These are phyloP conservation scores for Dicaeum eximium DNA, from an alignment of 2,113 vertebrate genomes.

Conservation along the genomic window DNA sequence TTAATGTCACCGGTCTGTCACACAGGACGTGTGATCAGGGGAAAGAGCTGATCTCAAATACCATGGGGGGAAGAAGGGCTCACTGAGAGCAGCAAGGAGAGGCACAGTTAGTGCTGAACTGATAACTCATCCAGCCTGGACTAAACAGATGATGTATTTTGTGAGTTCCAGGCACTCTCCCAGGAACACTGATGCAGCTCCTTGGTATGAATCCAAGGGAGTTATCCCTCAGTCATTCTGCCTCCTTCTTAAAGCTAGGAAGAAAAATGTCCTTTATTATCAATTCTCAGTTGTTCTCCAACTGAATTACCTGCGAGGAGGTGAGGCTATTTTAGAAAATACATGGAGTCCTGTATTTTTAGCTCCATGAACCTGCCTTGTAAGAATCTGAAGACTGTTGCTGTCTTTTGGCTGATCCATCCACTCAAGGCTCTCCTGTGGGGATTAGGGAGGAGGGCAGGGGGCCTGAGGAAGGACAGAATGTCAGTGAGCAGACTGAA, in stretches of 20 bases:
- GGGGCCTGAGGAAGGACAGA: neutral
- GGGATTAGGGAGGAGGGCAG: rapidly evolving
- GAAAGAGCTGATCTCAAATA: neutral
- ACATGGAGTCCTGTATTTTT: neutral
- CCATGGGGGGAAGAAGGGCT: rapidly evolving
- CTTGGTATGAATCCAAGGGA: neutral
- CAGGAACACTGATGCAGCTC: neutral
- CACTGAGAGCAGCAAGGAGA: neutral
- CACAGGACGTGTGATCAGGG: neutral
- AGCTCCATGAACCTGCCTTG: neutral
- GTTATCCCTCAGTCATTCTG: neutral
- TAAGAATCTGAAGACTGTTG: neutral
- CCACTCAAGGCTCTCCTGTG: neutral
- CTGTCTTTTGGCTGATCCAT: neutral
- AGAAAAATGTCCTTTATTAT: constrained; percentile 22
- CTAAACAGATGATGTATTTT: neutral
- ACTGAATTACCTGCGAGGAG: neutral
- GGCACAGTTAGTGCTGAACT: neutral
- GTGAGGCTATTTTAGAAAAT: neutral
- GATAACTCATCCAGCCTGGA: neutral
- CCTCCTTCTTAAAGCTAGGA: neutral
- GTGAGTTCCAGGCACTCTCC: neutral
- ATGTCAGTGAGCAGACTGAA: neutral
- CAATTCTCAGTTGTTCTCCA: constrained; percentile 26
- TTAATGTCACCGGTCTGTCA: neutral